Conservation (phyloP, 2,113 vertebrate species). For the Gymnocephalus cernua region DNA sequence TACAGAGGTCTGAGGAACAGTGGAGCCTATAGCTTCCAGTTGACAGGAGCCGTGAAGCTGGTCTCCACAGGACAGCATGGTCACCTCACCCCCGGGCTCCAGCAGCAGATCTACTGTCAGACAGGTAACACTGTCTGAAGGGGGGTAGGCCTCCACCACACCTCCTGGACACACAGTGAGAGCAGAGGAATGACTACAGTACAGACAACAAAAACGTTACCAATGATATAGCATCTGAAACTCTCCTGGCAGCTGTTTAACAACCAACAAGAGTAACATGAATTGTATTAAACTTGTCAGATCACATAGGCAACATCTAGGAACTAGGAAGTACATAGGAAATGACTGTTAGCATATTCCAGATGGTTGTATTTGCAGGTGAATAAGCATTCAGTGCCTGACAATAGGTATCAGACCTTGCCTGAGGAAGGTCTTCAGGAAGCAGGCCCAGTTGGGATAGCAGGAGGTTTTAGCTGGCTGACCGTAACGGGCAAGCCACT, state of each 20-base stretch:
- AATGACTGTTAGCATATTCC: conserved; percentile 35
- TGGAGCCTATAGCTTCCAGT: conserved; percentile 83
- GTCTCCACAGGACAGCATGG: conserved; percentile 87
- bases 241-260: conserved; percentile 32
- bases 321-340: conserved; percentile 29
- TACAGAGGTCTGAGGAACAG: conserved; percentile 88
- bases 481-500: conserved; percentile 89
- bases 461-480: conserved; percentile 88
- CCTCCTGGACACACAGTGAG: conserved; percentile 83
- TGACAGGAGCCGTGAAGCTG: conserved; percentile 86
- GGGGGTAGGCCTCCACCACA: conserved; percentile 89
- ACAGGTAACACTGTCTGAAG: conserved; percentile 85
- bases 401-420: conserved; percentile 85
- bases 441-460: conserved; percentile 92
- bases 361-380: conserved; percentile 41
- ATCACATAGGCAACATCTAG: conserved; percentile 45
- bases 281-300: conserved; percentile 32
- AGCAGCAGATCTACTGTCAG: conserved; percentile 92
- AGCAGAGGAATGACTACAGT: conserved; percentile 11
- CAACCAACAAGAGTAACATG: conserved; percentile 32
- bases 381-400: conserved; percentile 43
- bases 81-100: conserved; percentile 86
- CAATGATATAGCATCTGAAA: conserved; percentile 5
- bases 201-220: background rate
- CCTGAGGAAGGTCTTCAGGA: conserved; percentile 91